phyloP scores from a whole-genome alignment of 1,140 invertebrate species.

The Hylaeus anthracinus region DNA sequence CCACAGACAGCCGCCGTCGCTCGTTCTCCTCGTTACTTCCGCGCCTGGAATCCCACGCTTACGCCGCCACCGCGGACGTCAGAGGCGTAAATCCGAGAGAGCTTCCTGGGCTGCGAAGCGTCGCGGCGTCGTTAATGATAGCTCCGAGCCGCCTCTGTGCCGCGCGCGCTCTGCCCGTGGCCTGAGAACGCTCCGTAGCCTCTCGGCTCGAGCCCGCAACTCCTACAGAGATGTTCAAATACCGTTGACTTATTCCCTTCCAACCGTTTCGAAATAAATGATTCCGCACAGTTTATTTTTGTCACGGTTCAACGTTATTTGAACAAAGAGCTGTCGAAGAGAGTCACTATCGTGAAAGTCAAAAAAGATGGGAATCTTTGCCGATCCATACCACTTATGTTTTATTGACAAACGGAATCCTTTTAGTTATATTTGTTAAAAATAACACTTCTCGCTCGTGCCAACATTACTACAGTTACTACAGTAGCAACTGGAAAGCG shows the following conservation, averaged over 20 bases:
- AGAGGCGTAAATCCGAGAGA: constrained; percentile 53
- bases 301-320: too few relatives aligned
- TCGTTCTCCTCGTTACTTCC: constrained; percentile 46
- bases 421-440: too few relatives aligned
- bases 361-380: too few relatives aligned
- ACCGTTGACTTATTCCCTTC: background rate
- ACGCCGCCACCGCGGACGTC: constrained; percentile 37
- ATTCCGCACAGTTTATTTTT: background rate
- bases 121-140: constrained; percentile 53
- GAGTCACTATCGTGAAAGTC: too few relatives aligned
- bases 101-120: constrained; percentile 52
- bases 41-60: constrained; percentile 53
- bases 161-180: background rate
- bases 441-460: too few relatives aligned
- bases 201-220: background rate
- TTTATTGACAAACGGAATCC: too few relatives aligned
- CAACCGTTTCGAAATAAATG: background rate
- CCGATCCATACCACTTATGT: too few relatives aligned
- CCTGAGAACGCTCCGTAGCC: background rate
- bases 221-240: background rate
- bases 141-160: constrained; percentile 39
- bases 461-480: too few relatives aligned
- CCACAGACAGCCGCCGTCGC: background rate
- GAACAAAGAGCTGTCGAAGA: too few relatives aligned
- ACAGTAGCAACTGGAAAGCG: too few relatives aligned